Conservation (phyloP, 2,888 invertebrate species). For the Calliphora vomitoria region DNA sequence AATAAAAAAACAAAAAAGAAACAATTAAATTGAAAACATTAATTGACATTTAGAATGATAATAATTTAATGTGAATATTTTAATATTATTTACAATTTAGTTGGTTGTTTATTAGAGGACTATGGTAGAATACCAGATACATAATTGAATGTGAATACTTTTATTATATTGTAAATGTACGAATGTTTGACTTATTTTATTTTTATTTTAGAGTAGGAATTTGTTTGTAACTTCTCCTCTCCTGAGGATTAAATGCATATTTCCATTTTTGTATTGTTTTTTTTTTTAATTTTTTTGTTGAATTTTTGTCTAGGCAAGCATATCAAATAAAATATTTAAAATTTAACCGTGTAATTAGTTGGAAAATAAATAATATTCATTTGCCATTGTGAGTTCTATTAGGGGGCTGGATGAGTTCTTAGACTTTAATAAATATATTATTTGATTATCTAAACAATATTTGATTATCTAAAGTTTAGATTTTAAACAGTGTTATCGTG, state of each 20-base stretch:
- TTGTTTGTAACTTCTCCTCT: background rate
- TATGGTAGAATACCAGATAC: no score
- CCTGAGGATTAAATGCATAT: slow-evolving; percentile 45
- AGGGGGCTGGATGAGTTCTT: background rate
- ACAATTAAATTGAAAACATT: slow-evolving; percentile 65
- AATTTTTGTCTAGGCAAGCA: slow-evolving; percentile 59
- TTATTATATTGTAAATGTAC: background rate
- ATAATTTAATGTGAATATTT: slow-evolving; percentile 62
- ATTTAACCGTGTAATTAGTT: slow-evolving; percentile 69
- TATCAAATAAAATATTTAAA: slow-evolving; percentile 71
- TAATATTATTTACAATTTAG: slow-evolving; percentile 17
- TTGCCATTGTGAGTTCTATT: slow-evolving; percentile 36
- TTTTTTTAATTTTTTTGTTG: background rate
- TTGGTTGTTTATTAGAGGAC: background rate
- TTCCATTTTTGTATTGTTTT: slow-evolving; percentile 20
- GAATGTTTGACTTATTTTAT: background rate
- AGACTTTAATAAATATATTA: background rate
- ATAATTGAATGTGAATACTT: background rate
- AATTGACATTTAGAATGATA: slow-evolving; percentile 73
- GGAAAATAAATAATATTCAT: slow-evolving; percentile 67
- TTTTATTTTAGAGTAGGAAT: background rate
- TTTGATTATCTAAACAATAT: no score
- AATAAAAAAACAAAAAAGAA: background rate
- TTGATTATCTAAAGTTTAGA: no score
- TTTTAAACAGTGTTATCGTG: no score